These are phyloP conservation scores for Euzophera pinguis DNA, from an alignment of 2,888 invertebrate species.

Conservation along the genomic window DNA sequence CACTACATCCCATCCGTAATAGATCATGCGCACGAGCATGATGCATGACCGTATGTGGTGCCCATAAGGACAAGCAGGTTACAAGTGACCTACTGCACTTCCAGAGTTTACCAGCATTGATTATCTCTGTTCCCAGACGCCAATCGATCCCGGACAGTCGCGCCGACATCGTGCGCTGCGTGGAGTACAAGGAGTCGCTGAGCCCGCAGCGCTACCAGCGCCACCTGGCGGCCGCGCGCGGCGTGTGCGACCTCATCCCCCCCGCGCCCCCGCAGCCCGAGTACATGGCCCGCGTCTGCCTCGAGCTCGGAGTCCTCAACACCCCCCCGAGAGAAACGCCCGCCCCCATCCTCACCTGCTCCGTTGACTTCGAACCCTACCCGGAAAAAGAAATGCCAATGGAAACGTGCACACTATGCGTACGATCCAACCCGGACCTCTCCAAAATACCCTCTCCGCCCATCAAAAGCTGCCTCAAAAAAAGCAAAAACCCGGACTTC, in stretches of 20 bases:
- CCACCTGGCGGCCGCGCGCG: slow-evolving; percentile 38
- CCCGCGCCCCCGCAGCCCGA: slow-evolving; percentile 38
- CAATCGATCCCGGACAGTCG: slow-evolving; percentile 60
- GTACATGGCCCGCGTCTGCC: slow-evolving; percentile 73
- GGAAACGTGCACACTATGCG: slow-evolving; percentile 63
- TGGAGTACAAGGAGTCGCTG: slow-evolving; percentile 58
- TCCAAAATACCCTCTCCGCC: slow-evolving; percentile 60
- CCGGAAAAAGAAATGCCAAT: slow-evolving; percentile 45
- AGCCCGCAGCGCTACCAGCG: slow-evolving; percentile 46
- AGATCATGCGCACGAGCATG: no score
- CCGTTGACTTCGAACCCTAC: slow-evolving; percentile 60
- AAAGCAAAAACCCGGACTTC: slow-evolving; percentile 45
- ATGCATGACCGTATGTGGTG: no score
- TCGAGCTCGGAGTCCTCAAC: slow-evolving; percentile 72
- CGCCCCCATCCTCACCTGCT: slow-evolving; percentile 49
- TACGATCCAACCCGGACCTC: slow-evolving; percentile 62
- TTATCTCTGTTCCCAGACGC: slow-evolving; percentile 31
- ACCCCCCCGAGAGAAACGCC: slow-evolving; percentile 38
- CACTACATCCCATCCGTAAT: no score
- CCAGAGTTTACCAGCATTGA: background rate
- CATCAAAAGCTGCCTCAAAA: slow-evolving; percentile 71
- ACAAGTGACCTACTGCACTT: background rate
- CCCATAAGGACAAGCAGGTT: no score
- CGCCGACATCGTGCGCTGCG: slow-evolving; percentile 72
- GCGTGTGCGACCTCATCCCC: slow-evolving; percentile 68